Conservation (phyloP, 2,888 invertebrate genomes). For the Scaptomyza tumidula region DNA sequence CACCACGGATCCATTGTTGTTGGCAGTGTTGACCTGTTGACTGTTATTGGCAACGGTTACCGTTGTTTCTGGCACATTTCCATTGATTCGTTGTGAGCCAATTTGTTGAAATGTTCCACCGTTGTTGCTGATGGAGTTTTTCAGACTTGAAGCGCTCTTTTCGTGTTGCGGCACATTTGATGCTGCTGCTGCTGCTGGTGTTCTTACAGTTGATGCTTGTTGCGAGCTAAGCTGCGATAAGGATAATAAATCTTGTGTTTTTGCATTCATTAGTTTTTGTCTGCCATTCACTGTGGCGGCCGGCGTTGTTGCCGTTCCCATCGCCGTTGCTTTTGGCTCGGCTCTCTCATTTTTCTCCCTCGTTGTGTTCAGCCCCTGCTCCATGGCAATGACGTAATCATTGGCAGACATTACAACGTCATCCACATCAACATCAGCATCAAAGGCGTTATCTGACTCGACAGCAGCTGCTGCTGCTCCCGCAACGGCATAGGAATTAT, state of each 20-base stretch:
- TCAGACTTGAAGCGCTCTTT: slow-evolving; percentile 48
- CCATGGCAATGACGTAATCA: slow-evolving; percentile 64
- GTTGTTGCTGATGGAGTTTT: slow-evolving; percentile 45
- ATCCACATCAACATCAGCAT: slow-evolving; percentile 39
- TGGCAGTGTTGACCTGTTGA: slow-evolving; percentile 33
- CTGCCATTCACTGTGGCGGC: slow-evolving; percentile 34
- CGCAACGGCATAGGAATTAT: slow-evolving; percentile 72
- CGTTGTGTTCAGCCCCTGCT: slow-evolving; percentile 15
- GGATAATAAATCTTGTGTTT: slow-evolving; percentile 73
- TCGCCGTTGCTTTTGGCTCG: slow-evolving; percentile 35
- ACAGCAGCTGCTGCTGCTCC: slow-evolving; percentile 42
- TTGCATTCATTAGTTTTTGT: slow-evolving; percentile 55
- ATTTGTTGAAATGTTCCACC: slow-evolving; percentile 70
- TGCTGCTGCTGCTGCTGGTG: slow-evolving; percentile 19
- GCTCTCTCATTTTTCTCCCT: slow-evolving; percentile 16
- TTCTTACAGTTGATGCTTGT: slow-evolving; percentile 55
- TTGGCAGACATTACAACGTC: slow-evolving; percentile 46
- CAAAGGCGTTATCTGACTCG: slow-evolving; percentile 28
- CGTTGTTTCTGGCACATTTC: slow-evolving; percentile 33
- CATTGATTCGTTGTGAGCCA: slow-evolving; percentile 76
- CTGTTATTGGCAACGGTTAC: slow-evolving; percentile 20
- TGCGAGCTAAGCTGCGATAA: slow-evolving; percentile 74
- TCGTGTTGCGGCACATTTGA: slow-evolving; percentile 33
- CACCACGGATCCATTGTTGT: slow-evolving; percentile 26
- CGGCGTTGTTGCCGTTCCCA: slow-evolving; percentile 35